Evolutionary conservation across 2,888 invertebrate species (phyloP).

Genomic region (Danaus chrysippus): DNA sequence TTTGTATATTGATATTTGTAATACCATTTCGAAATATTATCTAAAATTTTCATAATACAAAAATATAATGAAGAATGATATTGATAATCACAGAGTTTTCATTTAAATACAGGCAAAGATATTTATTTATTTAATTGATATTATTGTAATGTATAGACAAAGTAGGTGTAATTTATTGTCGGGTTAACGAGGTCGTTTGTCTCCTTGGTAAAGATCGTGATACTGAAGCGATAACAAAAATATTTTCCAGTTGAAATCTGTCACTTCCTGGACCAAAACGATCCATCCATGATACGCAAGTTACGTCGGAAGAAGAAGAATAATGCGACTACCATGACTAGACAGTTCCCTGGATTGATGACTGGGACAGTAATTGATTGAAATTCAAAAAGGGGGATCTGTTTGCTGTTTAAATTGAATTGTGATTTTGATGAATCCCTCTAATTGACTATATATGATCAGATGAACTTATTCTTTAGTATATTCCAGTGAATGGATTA

Average conservation of each 20-base stretch:
- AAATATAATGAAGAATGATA: too few relatives aligned
- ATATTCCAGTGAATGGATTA: too few relatives aligned
- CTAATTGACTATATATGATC: too few relatives aligned
- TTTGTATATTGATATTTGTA: background rate
- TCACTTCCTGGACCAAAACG: slow-evolving; percentile 37
- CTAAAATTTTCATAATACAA: too few relatives aligned
- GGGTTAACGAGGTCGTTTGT: background rate
- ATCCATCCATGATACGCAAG: slow-evolving; percentile 37
- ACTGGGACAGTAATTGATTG: slow-evolving; percentile 52
- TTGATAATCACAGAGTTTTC: too few relatives aligned
- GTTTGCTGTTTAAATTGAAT: slow-evolving; percentile 25
- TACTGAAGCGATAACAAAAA: slow-evolving; percentile 28
- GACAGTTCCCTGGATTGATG: slow-evolving; percentile 54
- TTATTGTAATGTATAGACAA: too few relatives aligned
- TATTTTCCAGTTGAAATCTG: slow-evolving; percentile 39
- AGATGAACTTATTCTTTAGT: too few relatives aligned
- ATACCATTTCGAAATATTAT: background rate
- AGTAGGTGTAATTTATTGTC: background rate
- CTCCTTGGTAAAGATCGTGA: slow-evolving; percentile 9
- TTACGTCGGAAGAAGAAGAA: slow-evolving; percentile 50
- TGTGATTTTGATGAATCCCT: slow-evolving; percentile 4
- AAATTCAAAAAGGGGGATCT: slow-evolving; percentile 47
- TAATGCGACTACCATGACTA: slow-evolving; percentile 57
- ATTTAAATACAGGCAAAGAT: too few relatives aligned
- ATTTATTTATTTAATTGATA: too few relatives aligned